Percentiles rank a stretch among this genome's conserved stretches.
Conservation (phyloP, 2,888 invertebrate genomes). For the Xestia rhomboidea region DNA sequence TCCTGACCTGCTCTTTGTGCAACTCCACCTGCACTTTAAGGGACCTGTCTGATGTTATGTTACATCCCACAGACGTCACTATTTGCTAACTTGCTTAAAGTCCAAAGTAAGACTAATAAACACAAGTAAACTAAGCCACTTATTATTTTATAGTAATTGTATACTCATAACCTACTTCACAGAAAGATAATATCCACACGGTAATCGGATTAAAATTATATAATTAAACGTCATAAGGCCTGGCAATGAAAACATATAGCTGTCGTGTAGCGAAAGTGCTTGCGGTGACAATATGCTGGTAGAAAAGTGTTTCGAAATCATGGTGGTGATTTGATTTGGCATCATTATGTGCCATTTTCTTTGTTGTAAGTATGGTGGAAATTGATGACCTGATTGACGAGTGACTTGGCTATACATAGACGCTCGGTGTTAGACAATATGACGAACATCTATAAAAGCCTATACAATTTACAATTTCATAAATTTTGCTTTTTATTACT, state of each 20-base stretch:
- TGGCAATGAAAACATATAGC: slow-evolving; percentile 47
- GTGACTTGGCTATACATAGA: neutral
- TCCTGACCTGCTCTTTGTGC: too few species aligned
- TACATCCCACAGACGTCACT: too few species aligned
- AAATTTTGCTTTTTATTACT: too few species aligned
- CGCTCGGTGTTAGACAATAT: neutral
- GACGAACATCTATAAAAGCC: neutral
- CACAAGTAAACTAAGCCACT: neutral
- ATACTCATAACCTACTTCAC: slow-evolving; percentile 36
- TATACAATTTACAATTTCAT: too few species aligned
- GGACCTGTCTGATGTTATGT: too few species aligned
- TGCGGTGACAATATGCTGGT: slow-evolving; percentile 39
- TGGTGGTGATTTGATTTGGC: slow-evolving; percentile 32
- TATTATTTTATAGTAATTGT: neutral
- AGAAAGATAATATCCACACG: slow-evolving; percentile 21
- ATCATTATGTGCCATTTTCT: slow-evolving; percentile 46
- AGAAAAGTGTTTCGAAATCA: slow-evolving; percentile 56
- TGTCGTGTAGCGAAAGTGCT: slow-evolving; percentile 47
- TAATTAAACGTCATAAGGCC: slow-evolving; percentile 19
- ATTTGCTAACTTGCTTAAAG: too few species aligned
- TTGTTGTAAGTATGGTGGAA: slow-evolving; percentile 27
- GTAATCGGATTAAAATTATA: slow-evolving; percentile 40
- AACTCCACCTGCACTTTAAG: too few species aligned
- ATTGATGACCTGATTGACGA: neutral
- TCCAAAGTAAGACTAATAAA: neutral